phyloP scores from a whole-genome alignment of 2,888 invertebrate species.

The Protophormia terraenovae region DNA sequence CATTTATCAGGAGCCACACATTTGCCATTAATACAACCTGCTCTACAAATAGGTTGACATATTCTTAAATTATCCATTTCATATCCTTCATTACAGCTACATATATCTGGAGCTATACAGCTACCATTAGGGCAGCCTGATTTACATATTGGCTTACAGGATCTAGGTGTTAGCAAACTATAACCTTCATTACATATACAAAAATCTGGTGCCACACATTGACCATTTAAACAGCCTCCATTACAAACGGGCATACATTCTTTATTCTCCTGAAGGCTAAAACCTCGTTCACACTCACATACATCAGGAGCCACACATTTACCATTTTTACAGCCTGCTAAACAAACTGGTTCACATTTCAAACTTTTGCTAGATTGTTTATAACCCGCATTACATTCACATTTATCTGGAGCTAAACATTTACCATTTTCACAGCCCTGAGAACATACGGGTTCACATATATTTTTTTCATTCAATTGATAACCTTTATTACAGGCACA shows the following conservation, averaged over 20 bases:
- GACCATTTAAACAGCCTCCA: constrained; percentile 75
- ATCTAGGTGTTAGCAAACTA: constrained; percentile 74
- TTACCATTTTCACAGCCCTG: constrained; percentile 51
- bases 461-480: not conserved
- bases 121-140: constrained; percentile 75
- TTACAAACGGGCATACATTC: constrained; percentile 76
- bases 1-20: constrained; percentile 75
- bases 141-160: constrained; percentile 76
- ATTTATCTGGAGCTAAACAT: constrained; percentile 63
- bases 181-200: constrained; percentile 84
- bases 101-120: constrained; percentile 86
- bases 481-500: constrained; percentile 78
- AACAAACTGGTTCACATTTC: constrained; percentile 75
- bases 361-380: not conserved
- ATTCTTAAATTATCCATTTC: constrained; percentile 12
- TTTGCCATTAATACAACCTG: constrained; percentile 71
- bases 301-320: constrained; percentile 73
- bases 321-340: constrained; percentile 71
- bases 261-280: constrained; percentile 65
- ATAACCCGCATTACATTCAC: constrained; percentile 64
- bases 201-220: constrained; percentile 82
- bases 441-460: constrained; percentile 64
- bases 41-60: constrained; percentile 76
- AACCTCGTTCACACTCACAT: constrained; percentile 73
- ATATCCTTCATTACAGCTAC: constrained; percentile 86